A percentile compares a stretch with the other conserved stretches of the same genome.
Evolutionary conservation across 2,888 invertebrate species (phyloP).

Genomic region (Limnephilus marmoratus): DNA sequence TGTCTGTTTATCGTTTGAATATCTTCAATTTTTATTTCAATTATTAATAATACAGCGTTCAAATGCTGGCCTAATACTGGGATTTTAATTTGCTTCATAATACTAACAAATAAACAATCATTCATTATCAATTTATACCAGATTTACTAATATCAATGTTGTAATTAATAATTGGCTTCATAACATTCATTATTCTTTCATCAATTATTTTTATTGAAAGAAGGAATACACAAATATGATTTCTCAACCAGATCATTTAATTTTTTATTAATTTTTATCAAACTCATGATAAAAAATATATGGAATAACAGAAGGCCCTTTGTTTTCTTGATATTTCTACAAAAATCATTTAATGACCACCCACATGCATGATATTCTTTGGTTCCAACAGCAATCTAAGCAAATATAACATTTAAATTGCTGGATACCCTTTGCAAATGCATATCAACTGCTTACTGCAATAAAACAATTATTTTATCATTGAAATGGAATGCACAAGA

Average conservation of each 20-base stretch:
- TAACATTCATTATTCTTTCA: neutral
- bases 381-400: neutral
- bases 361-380: neutral
- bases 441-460: neutral
- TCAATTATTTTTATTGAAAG: neutral
- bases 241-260: neutral
- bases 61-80: neutral
- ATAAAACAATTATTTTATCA: neutral
- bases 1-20: neutral
- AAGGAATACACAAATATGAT: neutral
- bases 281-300: neutral
- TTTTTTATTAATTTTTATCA: neutral
- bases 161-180: neutral
- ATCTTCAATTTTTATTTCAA: neutral
- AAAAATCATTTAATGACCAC: neutral
- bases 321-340: neutral
- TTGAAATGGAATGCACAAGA: neutral
- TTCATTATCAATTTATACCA: neutral
- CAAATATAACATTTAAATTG: neutral
- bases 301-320: neutral
- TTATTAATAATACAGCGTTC: neutral
- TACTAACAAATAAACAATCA: neutral
- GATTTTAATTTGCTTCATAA: neutral
- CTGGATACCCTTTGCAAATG: neutral
- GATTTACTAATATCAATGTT: neutral